Percentiles rank a stretch among this genome's conserved stretches.
Evolutionary conservation across 1,140 invertebrate genomes (phyloP).

Genomic region (Papilio polyxenes): DNA sequence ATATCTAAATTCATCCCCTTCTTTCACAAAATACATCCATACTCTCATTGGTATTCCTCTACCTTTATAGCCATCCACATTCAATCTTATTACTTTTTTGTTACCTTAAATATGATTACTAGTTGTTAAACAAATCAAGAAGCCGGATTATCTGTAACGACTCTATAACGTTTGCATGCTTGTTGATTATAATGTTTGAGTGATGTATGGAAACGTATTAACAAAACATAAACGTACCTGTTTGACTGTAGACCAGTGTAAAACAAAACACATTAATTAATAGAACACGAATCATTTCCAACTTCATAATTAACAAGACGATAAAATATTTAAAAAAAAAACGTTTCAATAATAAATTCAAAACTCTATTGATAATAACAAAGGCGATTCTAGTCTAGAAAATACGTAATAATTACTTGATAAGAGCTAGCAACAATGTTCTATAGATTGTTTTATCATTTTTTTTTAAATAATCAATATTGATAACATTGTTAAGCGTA

Average conservation of each 20-base stretch:
- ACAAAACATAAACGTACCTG: background rate
- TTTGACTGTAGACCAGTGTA: background rate
- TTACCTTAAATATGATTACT: too few relatives aligned
- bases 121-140: too few relatives aligned
- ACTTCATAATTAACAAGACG: background rate
- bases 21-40: too few relatives aligned
- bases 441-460: background rate
- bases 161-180: too few relatives aligned
- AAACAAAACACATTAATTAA: conserved; percentile 14
- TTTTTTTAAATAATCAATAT: background rate
- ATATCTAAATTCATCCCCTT: too few relatives aligned
- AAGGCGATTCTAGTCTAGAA: background rate
- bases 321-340: background rate
- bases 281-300: background rate
- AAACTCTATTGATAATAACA: too few relatives aligned
- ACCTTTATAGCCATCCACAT: too few relatives aligned
- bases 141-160: too few relatives aligned
- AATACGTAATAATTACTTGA: background rate
- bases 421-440: conserved; percentile 4
- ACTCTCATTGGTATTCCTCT: too few relatives aligned
- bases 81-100: too few relatives aligned
- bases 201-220: background rate
- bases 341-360: background rate
- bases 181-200: too few relatives aligned
- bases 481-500: background rate